phyloP scores from a whole-genome alignment of 2,797 vertebrate species.

The Crypturellus tataupa region DNA sequence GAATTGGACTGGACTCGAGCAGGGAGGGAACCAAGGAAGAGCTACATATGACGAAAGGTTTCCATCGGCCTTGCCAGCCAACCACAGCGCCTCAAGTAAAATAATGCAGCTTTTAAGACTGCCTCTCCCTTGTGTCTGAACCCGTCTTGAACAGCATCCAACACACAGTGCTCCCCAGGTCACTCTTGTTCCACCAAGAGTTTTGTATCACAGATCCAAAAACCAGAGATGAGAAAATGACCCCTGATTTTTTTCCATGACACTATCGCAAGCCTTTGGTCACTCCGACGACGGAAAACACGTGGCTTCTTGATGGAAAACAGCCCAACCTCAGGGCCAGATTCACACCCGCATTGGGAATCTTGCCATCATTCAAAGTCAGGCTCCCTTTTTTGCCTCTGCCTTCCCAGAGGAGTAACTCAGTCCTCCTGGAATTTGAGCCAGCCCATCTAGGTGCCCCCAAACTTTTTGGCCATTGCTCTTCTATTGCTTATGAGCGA shows the following conservation, averaged over 20 bases:
- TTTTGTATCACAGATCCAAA: neutral
- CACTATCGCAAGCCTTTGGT: neutral
- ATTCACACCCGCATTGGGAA: neutral
- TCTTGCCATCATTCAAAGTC: neutral
- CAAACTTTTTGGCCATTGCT: neutral
- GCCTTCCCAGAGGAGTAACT: too few species aligned
- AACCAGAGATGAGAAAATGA: neutral
- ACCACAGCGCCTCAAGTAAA: slow-evolving; percentile 11
- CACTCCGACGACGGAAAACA: neutral
- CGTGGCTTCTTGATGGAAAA: neutral
- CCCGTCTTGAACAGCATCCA: slow-evolving; percentile 6
- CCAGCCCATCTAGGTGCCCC: rapidly evolving
- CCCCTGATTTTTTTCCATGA: neutral
- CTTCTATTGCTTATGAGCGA: neutral
- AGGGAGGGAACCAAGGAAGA: slow-evolving; percentile 51
- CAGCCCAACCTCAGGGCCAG: neutral
- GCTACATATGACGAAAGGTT: slow-evolving; percentile 44
- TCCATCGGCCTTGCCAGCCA: slow-evolving; percentile 56
- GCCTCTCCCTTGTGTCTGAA: neutral
- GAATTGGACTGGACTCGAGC: neutral
- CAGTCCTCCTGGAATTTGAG: neutral
- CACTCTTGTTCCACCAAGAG: neutral
- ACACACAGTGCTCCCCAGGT: neutral
- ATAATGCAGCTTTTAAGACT: neutral
- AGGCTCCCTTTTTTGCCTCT: neutral